Base-by-base conservation (phyloP, 2,113 vertebrate genomes). In the Trochalopteron elliotii region DNA sequence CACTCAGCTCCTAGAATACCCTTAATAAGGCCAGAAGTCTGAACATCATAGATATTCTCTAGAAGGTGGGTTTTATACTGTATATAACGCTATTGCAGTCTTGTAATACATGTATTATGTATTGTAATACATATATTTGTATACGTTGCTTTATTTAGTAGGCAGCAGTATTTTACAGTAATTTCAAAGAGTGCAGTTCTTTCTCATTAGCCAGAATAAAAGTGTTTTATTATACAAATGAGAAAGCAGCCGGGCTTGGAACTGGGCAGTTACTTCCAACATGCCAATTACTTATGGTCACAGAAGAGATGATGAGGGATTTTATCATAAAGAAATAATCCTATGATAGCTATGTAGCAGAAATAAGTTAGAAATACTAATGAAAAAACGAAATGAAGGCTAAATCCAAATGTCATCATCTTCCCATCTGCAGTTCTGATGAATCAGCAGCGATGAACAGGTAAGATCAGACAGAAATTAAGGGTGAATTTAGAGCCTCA, bases 361-460 rank as follows among this genome's bases (percentile, higher is more conserved):
- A 69, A 81, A 19, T 15, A 30, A 45, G 2, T 47, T 53, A 70
- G 19, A 64, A 60, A 31, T 42, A 30, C 15, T 47, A 78, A 49
- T 10, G 68, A 68, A 79, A 79, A 25, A 37, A 52, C 31, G n/a
- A 33, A 60, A 44, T 47, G 6, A 28, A 52, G 28, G 27, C 22
- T 20, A 24, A 45, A 83, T 31, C 24, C 33, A 55, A 50, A 81
- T 0, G 0, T 49, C 13, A 82, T 2, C 1, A 12, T 24, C 12
- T 87, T 76, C 16, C 10, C 37, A 30, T 49, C 28, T 42, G 30
- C n/a, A 64, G 21, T 40, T 84, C 47, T 76, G 37, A 30, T 53
- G 31, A 42, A 57, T 53, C 68, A 55, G 42, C 6, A 42, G 4
- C 15, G 30, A 61, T 20, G 30, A 75, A 45, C 21, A 35, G 19